Evolutionary conservation across 2,113 vertebrate genomes (phyloP), one percentile per base, ranked within the genome.

Genomic region (Vombatus ursinus): DNA sequence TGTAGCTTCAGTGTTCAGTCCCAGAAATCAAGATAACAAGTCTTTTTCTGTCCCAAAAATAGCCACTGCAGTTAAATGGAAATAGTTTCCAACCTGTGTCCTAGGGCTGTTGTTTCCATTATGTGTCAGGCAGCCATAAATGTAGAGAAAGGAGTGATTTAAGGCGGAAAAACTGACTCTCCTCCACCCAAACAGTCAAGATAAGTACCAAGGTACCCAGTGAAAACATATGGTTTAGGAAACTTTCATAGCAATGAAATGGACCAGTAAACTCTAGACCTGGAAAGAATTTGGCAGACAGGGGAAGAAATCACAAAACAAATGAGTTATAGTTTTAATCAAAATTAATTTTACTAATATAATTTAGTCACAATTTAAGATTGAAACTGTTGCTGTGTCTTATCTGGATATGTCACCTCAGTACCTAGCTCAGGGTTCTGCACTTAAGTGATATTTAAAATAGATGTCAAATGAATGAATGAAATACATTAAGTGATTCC

Each of bases 1-100:
- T 0, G 10, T 6, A 0, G 0, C 16, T 90, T 14, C 9, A 77
- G n/a, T 84, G n/a, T 84, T 44, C n/a, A 84, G 3, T 26, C n/a
- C 9, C 51, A 44, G 51, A 50, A 44, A 23, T 0, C 25, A 22
- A 26, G 95, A n/a, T 28, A 61, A 28, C 54, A 50, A 50, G 25
- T 31, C 47, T 84, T 84, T 68, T 68, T 84, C 68, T 84, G 68
- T 84, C 68, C 68, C 68, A 22, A 84, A 84, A 84, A 84, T 84
- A 84, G 68, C 68, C 68, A 84, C 68, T 84, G 68, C 68, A 84
- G 68, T 44, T 84, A 84, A 84, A 84, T 44, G 19, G 68, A 84
- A 84, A 84, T 84, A 84, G 68, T 84, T 84, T 84, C 68, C 68
- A 84, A 84, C 68, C 68, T 84, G 68, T 84, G n/a, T 44, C 68